Conservation (phyloP, 2,797 vertebrate species). For the Perdix hodgsoniae region DNA sequence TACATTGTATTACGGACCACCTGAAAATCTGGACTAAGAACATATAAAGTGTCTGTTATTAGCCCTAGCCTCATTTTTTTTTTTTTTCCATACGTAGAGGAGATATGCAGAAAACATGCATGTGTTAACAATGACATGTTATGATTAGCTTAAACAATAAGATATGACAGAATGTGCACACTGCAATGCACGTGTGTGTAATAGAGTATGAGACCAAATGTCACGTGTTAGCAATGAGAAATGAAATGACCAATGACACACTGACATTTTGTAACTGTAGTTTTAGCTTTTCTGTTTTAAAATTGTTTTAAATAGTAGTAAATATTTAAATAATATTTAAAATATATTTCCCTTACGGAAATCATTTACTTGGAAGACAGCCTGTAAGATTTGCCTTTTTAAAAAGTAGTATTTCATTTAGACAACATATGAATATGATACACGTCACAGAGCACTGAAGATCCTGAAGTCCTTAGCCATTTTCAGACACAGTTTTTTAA, state of each 20-base stretch:
- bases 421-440: constrained; percentile 69
- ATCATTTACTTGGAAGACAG: constrained; percentile 78
- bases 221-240: constrained; percentile 51
- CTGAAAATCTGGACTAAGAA: constrained; percentile 81
- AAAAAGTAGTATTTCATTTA: constrained; percentile 67
- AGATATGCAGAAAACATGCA: constrained; percentile 78
- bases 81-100: constrained; percentile 61
- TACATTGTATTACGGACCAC: constrained; percentile 82
- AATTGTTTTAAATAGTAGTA: constrained; percentile 78
- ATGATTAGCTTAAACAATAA: constrained; percentile 65
- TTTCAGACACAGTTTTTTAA: constrained; percentile 56
- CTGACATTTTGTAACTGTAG: constrained; percentile 62
- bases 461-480: constrained; percentile 45
- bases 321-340: constrained; percentile 78
- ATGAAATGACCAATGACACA: constrained; percentile 56
- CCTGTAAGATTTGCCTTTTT: constrained; percentile 67
- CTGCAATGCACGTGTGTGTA: constrained; percentile 56
- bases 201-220: constrained; percentile 43
- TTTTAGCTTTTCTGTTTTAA: constrained; percentile 70
- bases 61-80: constrained; percentile 68
- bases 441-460: constrained; percentile 46
- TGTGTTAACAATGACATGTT: constrained; percentile 73
- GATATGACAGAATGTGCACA: constrained; percentile 65
- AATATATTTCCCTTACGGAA: constrained; percentile 76
- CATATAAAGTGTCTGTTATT: constrained; percentile 76